Evolutionary conservation across 2,797 vertebrate genomes (phyloP).

Genomic region (Passerculus sandwichensis): DNA sequence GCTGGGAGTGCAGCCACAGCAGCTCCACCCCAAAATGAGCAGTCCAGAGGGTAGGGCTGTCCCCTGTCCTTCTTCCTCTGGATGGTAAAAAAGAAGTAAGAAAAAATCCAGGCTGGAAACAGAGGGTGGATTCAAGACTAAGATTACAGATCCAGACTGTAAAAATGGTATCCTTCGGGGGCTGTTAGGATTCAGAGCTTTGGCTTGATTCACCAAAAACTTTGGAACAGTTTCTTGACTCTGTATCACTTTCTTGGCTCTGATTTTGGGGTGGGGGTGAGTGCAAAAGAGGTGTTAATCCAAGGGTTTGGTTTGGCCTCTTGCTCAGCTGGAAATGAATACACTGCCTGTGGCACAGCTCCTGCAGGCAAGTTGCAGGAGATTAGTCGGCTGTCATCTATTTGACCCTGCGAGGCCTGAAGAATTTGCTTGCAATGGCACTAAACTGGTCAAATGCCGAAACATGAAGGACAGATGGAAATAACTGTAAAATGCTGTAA

Average conservation of each 20-base stretch:
- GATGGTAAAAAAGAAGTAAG: not conserved
- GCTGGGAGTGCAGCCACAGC: not conserved
- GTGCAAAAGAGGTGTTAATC: slow-evolving; percentile 53
- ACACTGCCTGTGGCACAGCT: not conserved
- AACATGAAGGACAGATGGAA: slow-evolving; percentile 9
- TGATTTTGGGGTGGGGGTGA: not conserved
- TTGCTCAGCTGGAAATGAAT: slow-evolving; percentile 32
- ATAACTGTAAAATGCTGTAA: slow-evolving; percentile 28
- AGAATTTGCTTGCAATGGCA: slow-evolving; percentile 1
- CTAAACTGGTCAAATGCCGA: not conserved
- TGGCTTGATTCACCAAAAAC: not conserved
- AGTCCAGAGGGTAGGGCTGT: not conserved
- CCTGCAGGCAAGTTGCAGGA: not conserved
- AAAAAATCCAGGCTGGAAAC: slow-evolving; percentile 11
- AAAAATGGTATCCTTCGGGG: not conserved
- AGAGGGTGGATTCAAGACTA: not conserved
- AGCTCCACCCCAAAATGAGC: not conserved
- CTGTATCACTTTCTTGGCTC: slow-evolving; percentile 21
- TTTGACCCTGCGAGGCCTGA: not conserved
- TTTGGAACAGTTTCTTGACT: not conserved
- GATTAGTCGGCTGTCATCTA: not conserved
- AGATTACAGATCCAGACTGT: not conserved
- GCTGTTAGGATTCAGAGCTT: not conserved
- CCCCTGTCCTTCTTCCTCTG: not conserved
- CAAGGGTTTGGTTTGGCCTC: slow-evolving; percentile 40